phyloP scores from a whole-genome alignment of 2,113 vertebrate species.

The Callorhinus ursinus region DNA sequence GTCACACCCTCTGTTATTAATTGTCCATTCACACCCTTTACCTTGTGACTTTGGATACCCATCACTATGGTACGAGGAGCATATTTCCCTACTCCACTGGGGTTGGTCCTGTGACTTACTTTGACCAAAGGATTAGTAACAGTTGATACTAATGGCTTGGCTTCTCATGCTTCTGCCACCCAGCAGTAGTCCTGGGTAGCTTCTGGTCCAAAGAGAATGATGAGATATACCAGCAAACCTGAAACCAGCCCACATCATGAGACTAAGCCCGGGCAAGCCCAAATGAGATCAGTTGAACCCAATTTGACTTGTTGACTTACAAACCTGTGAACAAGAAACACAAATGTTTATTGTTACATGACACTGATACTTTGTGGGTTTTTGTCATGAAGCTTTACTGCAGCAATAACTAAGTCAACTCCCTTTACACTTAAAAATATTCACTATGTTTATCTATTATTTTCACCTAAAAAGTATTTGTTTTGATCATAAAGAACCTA shows the following conservation, averaged over 20 bases:
- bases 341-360: not conserved
- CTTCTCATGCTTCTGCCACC: not conserved
- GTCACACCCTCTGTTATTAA: not conserved
- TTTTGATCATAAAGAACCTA: not conserved
- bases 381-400: not conserved
- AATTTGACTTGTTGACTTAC: not conserved
- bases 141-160: not conserved
- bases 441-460: not conserved
- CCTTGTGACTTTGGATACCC: constrained; percentile 5
- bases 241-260: not conserved
- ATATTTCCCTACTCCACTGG: not conserved
- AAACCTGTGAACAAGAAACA: not conserved
- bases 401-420: not conserved
- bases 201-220: not conserved
- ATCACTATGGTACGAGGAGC: not conserved
- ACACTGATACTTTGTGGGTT: not conserved
- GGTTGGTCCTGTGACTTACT: not conserved
- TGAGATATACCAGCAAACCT: not conserved
- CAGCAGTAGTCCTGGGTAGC: not conserved
- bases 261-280: not conserved
- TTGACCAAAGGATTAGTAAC: not conserved
- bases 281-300: not conserved
- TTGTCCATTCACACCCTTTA: not conserved
- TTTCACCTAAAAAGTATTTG: constrained; percentile 32
- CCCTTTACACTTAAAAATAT: not conserved